Evolutionary conservation across 2,113 vertebrate genomes (phyloP).

Genomic region (Clinocottus analis): DNA sequence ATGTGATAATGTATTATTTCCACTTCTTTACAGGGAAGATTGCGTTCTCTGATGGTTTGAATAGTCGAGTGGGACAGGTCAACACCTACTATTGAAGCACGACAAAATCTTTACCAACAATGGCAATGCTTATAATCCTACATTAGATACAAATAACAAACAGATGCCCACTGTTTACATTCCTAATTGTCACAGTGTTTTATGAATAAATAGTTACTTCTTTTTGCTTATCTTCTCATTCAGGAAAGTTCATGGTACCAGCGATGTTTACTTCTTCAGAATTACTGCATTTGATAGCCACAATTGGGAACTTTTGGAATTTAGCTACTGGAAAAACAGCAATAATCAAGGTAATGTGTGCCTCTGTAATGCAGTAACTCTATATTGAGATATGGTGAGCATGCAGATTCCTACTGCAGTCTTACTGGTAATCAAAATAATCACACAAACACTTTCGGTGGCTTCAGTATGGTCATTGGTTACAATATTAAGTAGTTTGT

Average conservation of each 20-base stretch:
- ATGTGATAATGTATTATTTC: background rate
- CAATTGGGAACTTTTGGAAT: background rate
- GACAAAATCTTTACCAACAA: background rate
- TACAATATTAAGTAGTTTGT: background rate
- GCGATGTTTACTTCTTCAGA: constrained; percentile 26
- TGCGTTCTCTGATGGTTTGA: constrained; percentile 1
- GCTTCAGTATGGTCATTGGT: constrained; percentile 3
- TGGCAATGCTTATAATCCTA: background rate
- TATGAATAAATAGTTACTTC: background rate
- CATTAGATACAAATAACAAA: background rate
- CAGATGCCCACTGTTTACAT: background rate
- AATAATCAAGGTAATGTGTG: constrained; percentile 13
- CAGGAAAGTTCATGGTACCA: background rate
- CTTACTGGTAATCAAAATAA: background rate
- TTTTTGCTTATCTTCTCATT: constrained; percentile 6
- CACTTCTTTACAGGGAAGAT: background rate
- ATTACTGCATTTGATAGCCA: background rate
- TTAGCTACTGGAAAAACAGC: constrained; percentile 14
- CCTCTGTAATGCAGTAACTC: constrained; percentile 24
- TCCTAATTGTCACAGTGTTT: background rate
- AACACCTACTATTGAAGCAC: constrained; percentile 3
- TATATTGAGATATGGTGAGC: constrained; percentile 25
- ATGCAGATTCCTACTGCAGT: background rate
- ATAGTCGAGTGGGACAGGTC: background rate
- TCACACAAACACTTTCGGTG: constrained; percentile 31